Percentiles rank a stretch among this genome's conserved stretches.
Evolutionary conservation across 2,888 invertebrate species (phyloP).

Genomic region (Lysandra coridon): DNA sequence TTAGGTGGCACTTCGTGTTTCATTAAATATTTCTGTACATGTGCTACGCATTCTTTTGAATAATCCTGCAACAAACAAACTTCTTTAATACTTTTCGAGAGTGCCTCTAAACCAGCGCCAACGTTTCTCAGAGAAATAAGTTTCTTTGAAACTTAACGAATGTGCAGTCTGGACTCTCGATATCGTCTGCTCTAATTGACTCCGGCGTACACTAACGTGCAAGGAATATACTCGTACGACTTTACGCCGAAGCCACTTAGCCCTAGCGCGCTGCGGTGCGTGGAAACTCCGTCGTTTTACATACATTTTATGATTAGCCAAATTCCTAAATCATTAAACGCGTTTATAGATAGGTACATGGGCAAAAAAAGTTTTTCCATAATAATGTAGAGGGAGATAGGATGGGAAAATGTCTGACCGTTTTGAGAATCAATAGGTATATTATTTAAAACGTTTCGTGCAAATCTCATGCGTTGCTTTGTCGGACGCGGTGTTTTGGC

Average conservation of each 20-base stretch:
- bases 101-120: not conserved
- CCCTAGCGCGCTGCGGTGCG: not conserved
- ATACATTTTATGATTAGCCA: too few relatives aligned
- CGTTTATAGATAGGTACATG: too few relatives aligned
- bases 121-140: slow-evolving; percentile 1
- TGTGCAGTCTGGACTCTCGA: slow-evolving; percentile 21
- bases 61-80: slow-evolving; percentile 89
- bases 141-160: slow-evolving; percentile 22
- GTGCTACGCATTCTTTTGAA: slow-evolving; percentile 97
- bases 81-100: slow-evolving; percentile 15
- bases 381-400: too few relatives aligned
- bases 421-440: too few relatives aligned
- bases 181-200: slow-evolving; percentile 24
- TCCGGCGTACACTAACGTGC: not conserved
- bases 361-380: too few relatives aligned
- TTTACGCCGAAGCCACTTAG: not conserved
- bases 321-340: too few relatives aligned
- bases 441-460: too few relatives aligned
- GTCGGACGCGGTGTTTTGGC: too few relatives aligned
- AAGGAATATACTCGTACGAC: not conserved
- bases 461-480: too few relatives aligned
- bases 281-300: too few relatives aligned
- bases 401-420: too few relatives aligned
- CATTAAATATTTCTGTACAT: slow-evolving; percentile 98
- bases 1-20: slow-evolving; percentile 98